Conservation (phyloP, 1,140 invertebrate genomes). For the Brachionus paranguensis region DNA sequence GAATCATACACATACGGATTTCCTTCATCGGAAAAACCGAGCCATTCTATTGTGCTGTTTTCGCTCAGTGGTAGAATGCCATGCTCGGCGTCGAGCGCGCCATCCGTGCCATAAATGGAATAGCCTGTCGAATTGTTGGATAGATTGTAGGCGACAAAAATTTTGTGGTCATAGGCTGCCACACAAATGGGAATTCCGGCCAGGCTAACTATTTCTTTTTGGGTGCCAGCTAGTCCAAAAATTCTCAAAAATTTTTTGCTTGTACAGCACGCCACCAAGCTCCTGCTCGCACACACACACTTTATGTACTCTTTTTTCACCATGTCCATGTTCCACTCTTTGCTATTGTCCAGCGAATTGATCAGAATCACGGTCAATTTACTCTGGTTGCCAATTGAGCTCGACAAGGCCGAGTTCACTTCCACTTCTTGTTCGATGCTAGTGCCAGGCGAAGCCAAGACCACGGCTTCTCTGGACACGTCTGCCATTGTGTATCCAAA, state of each 20-base stretch:
- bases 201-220: constrained; percentile 69
- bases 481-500: constrained; percentile 70
- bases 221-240: constrained; percentile 76
- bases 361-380: constrained; percentile 71
- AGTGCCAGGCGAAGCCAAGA: constrained; percentile 66
- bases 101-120: constrained; percentile 20
- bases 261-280: constrained; percentile 72
- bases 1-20: constrained; percentile 61
- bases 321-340: constrained; percentile 77
- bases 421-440: constrained; percentile 44
- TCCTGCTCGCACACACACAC: constrained; percentile 53
- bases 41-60: constrained; percentile 7
- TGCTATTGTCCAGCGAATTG: constrained; percentile 68
- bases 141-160: constrained; percentile 72
- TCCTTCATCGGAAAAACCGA: constrained; percentile 60
- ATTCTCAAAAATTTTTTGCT: constrained; percentile 67
- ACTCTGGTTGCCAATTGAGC: constrained; percentile 49
- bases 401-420: not conserved
- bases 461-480: constrained; percentile 69
- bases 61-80: constrained; percentile 25
- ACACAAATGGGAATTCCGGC: constrained; percentile 68
- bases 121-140: constrained; percentile 43
- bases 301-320: constrained; percentile 68
- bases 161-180: constrained; percentile 63
- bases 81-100: not conserved